Conservation (phyloP, 2,113 vertebrate species). For the Papio anubis region DNA sequence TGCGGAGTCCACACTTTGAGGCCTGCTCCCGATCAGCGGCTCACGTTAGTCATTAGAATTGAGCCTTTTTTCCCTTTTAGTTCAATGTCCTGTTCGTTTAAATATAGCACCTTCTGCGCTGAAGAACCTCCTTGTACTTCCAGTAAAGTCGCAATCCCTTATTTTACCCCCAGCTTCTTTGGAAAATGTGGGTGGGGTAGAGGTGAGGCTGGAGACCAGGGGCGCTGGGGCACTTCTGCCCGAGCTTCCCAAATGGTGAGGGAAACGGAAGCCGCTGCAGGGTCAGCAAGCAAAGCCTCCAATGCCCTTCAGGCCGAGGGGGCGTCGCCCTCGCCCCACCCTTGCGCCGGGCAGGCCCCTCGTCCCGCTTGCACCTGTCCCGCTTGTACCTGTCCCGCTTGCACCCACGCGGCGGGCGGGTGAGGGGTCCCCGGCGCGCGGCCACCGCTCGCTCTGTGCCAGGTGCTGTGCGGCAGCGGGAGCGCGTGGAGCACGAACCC, state of each 20-base stretch:
- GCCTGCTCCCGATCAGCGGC: fast-evolving
- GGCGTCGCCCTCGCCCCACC: not conserved
- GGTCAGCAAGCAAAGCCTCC: not conserved
- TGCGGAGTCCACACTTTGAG: fast-evolving
- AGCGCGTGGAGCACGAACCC: not conserved
- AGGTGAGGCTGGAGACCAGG: not conserved
- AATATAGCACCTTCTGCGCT: not conserved
- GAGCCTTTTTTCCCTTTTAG: not conserved
- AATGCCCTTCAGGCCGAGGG: not conserved
- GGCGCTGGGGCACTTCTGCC: not conserved
- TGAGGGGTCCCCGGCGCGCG: fast-evolving
- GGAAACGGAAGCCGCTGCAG: conserved; percentile 27
- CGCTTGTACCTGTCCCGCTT: not conserved
- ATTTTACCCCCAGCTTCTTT: not conserved
- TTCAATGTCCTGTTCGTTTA: not conserved
- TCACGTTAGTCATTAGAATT: not conserved
- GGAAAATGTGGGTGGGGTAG: not conserved
- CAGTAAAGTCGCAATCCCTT: not conserved
- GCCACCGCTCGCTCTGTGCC: not conserved
- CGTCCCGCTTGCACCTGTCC: not conserved
- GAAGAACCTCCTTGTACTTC: not conserved
- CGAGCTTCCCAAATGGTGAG: not conserved
- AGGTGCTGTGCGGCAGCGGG: conserved; percentile 50
- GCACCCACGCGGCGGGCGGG: not conserved
- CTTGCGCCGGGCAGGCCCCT: not conserved